Base-by-base conservation (phyloP, 2,888 invertebrate species). In the Stenodera caucasica region DNA sequence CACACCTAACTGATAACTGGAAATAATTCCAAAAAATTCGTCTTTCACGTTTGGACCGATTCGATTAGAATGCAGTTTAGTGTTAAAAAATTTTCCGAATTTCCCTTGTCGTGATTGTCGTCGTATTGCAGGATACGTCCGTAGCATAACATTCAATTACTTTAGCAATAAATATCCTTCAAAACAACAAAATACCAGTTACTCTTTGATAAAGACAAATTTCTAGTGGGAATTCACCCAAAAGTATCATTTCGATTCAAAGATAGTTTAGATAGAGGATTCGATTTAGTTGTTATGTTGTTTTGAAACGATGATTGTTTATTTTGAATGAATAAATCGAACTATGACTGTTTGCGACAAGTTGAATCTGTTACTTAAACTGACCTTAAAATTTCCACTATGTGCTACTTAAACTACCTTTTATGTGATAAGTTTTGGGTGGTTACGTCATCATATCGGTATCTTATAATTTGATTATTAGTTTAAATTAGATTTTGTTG, bases 391-490 rank as follows among this genome's bases (percentile, higher is more conserved):
- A 50, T 37, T 30, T n/a, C n/a, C n/a, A n/a, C 55, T 37, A 53
- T 51, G 49, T 49, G 57, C 53, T 35, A 63, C 32, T 60, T 49
- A 62, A 57, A 23, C 35, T 52, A 55, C 58, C 66, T 62, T 55
- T 49, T 37, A 50, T 21, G 50, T 63, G 63, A 66, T 58, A 58
- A 63, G 63, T 56, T 57, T 51, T 51, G 58, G 49, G 63, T 58
- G 55, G 32, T 52, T 52, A 51, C 49, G 8, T 53, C 15, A 49
- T 23, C 49, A 49, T 50, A 33, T 56, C 54, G 53, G 53, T 55
- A 55, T 40, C 58, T 66, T 30, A 66, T 62, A 61, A 66, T 58
- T 59, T 52, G 52, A 63, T 61, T 61, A 63, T 63, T 49, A 58
- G 54, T 58, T 65, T 63, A 53, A 58, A 61, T 63, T 58, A 56